Evolutionary conservation across 2,797 vertebrate species (phyloP).

Genomic region (Sebastes aleutianus): DNA sequence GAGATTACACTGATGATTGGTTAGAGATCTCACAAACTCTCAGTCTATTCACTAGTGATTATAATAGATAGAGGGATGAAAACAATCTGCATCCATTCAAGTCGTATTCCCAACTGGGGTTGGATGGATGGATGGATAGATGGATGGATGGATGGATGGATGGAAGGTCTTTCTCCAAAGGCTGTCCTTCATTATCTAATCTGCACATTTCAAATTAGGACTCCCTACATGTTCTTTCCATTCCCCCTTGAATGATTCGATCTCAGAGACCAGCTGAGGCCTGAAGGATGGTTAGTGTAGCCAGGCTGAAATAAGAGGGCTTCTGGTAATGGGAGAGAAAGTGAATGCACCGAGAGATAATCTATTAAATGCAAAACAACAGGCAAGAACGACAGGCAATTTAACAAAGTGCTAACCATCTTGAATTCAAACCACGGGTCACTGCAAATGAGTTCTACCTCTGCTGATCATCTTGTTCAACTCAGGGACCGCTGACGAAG

Average conservation of each 20-base stretch:
- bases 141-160: neutral
- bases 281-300: neutral
- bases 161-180: conserved; percentile 14
- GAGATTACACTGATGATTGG: conserved; percentile 14
- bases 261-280: conserved; percentile 41
- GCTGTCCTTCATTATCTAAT: conserved; percentile 32
- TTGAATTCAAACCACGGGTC: neutral
- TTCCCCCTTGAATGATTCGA: conserved; percentile 23
- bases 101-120: neutral
- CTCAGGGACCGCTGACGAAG: neutral
- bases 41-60: neutral
- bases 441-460: neutral
- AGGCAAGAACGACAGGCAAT: neutral
- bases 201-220: conserved; percentile 40
- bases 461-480: neutral
- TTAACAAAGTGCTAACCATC: neutral
- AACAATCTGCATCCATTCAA: conserved; percentile 38
- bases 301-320: neutral
- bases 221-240: neutral
- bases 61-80: conserved; percentile 2
- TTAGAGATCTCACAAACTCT: neutral
- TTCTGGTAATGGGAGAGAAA: neutral
- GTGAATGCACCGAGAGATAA: neutral
- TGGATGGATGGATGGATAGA: neutral
- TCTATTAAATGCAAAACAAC: conserved; percentile 7